Conservation (phyloP, 2,888 invertebrate species). For the Macrophya alboannulata region DNA sequence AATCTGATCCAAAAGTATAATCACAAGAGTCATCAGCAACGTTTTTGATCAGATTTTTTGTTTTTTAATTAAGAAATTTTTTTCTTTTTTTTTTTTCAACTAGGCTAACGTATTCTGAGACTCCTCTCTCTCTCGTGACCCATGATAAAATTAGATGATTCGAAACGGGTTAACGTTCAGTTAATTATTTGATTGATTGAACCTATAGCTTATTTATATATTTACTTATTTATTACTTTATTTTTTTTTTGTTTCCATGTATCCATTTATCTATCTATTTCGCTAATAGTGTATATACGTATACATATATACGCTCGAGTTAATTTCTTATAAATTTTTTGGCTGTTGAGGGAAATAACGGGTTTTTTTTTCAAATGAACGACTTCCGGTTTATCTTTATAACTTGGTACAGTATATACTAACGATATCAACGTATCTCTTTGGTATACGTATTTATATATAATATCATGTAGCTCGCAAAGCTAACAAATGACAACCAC, state of each 20-base stretch:
- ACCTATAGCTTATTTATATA: not conserved
- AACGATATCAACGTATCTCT: not conserved
- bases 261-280: not conserved
- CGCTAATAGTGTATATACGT: not conserved
- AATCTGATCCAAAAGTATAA: not conserved
- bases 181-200: not conserved
- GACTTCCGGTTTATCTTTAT: slow-evolving; percentile 40
- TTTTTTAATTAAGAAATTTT: not conserved
- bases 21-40: not conserved
- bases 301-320: not conserved
- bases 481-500: slow-evolving; percentile 47
- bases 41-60: not conserved
- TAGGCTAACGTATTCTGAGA: not conserved
- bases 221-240: not conserved
- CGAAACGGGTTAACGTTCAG: not conserved
- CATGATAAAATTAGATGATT: not conserved
- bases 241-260: not conserved
- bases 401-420: not conserved
- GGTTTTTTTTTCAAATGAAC: not conserved
- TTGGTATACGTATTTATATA: slow-evolving; percentile 5
- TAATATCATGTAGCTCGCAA: slow-evolving; percentile 9
- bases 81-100: not conserved
- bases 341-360: slow-evolving; percentile 15
- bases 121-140: not conserved
- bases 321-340: not conserved